Conservation (phyloP, 2,113 vertebrate species). For the Promerops cafer region DNA sequence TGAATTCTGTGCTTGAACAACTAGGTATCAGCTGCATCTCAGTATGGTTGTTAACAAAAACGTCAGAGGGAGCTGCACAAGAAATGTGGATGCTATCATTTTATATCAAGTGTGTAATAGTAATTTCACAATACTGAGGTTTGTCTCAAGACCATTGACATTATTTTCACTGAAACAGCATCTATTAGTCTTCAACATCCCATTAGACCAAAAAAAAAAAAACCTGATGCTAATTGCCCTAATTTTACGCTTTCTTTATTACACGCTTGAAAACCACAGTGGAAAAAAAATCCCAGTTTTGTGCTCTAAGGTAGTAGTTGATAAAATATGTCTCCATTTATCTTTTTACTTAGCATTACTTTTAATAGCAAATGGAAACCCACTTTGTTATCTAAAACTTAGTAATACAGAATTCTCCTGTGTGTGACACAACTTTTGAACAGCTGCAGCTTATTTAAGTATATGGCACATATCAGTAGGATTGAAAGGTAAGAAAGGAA, state of each 20-base stretch:
- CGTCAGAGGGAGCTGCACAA: accelerated
- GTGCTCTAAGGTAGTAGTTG: background rate
- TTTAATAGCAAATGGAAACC: background rate
- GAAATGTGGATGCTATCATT: background rate
- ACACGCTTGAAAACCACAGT: background rate
- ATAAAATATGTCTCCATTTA: background rate
- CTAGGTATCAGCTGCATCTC: background rate
- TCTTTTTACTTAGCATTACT: background rate
- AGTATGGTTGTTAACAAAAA: background rate
- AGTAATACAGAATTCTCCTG: background rate
- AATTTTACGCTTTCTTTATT: background rate
- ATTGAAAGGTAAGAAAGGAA: background rate
- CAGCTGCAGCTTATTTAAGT: background rate
- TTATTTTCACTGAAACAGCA: background rate
- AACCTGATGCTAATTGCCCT: background rate
- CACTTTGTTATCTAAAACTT: background rate
- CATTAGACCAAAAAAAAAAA: background rate
- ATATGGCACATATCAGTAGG: background rate
- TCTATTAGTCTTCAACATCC: background rate
- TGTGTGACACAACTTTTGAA: background rate
- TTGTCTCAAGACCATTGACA: background rate
- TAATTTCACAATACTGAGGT: background rate
- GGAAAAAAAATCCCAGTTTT: background rate
- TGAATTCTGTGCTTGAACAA: background rate
- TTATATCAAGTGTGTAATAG: background rate